phyloP scores from a whole-genome alignment of 2,113 vertebrate genomes.

The Campylorhamphus procurvoides region DNA sequence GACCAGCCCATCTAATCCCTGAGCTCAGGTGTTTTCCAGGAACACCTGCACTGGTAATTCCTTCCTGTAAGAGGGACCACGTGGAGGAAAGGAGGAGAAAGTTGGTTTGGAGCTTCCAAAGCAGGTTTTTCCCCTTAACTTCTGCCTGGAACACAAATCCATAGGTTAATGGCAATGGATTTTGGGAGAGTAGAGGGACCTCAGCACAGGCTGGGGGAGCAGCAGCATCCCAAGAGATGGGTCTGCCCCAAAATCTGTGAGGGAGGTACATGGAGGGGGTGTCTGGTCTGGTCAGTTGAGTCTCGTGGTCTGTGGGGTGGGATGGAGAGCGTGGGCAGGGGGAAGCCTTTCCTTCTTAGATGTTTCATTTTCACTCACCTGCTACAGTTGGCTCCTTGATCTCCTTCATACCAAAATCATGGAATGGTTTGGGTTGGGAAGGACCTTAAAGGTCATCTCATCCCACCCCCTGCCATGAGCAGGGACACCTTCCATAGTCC shows the following conservation, averaged over 20 bases:
- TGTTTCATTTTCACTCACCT: too few relatives aligned
- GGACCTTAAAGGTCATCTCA: neutral
- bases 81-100: neutral
- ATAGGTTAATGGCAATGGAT: neutral
- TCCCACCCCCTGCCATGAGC: neutral
- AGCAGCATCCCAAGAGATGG: rapidly evolving
- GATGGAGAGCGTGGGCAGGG: neutral
- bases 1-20: neutral
- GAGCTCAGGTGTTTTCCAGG: neutral
- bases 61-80: neutral
- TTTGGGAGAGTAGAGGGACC: too few relatives aligned
- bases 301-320: neutral
- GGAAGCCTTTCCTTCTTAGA: neutral
- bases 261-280: too few relatives aligned
- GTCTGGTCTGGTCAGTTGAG: neutral
- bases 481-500: neutral
- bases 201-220: neutral
- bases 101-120: neutral
- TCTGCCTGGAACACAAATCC: neutral
- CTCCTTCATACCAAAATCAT: too few relatives aligned
- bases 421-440: too few relatives aligned
- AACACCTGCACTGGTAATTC: neutral
- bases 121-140: neutral
- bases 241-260: rapidly evolving
- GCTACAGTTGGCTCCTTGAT: too few relatives aligned